Base-by-base conservation (phyloP, 23 tunicate genomes). In the Ascidia mentula region DNA sequence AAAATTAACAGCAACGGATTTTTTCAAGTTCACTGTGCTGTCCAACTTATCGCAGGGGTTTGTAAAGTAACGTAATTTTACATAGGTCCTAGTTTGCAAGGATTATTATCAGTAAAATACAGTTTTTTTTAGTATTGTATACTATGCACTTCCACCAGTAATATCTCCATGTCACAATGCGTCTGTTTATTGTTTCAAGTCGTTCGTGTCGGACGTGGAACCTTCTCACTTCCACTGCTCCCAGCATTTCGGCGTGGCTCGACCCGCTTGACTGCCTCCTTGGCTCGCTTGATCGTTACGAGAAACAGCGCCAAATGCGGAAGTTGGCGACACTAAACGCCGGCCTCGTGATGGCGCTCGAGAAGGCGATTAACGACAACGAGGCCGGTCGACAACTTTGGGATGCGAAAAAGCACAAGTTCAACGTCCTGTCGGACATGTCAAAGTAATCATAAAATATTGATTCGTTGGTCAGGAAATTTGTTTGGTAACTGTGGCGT, bases 241-340 rank as follows among this genome's bases (percentile, higher is more conserved):
- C 91, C 8, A 76, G 79, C 32, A 79, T 80, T 46, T 82, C 76
- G 38, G 92, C 89, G 18, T 93, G 98, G 98, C 65, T 93, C 60
- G 82, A 46, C 71, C 89, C 98, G 4, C 84, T 76, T 32, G 98
- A 93, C 72, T 83, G 82, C 28, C 45, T 93, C 38, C 20, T 40
- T 30, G 72, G 80, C 39, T 72, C 92, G 0, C 38, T 81, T 0
- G 46, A 72, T n/a, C 74, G 46, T 8, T 80, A 40, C 40, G 37
- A 77, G 0, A 34, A 72, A 26, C 35, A 45, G 8, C 45, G 31
- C 9, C 37, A 45, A 77, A 71, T 65, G 15, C 78, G 89, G 37
- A 39, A 79, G 0, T 85, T 35, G 42, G 76, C 89, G 2, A 79
- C 53, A 0, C 45, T 72, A 1, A 82, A 65, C 20, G 71, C 84